Percentiles rank a stretch among this genome's conserved stretches.
Conservation (phyloP, 2,113 vertebrate species). For the Lethenteron reissneri region DNA sequence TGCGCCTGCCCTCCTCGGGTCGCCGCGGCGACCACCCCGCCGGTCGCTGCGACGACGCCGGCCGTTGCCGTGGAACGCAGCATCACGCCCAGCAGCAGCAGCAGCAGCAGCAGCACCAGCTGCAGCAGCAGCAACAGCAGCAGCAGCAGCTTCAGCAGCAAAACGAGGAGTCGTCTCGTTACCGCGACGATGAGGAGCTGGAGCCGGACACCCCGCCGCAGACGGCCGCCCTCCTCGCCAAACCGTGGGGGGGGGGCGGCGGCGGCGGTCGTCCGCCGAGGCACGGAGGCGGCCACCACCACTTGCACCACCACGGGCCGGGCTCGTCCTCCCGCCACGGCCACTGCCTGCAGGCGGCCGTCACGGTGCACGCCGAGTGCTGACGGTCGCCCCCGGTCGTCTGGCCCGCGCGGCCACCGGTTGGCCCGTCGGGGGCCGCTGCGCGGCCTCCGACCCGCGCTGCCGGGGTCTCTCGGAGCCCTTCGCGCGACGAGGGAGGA, state of each 20-base stretch:
- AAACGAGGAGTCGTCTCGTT: background rate
- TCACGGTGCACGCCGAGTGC: slow-evolving; percentile 88
- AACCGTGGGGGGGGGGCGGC: too few relatives aligned
- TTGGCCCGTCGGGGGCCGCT: too few relatives aligned
- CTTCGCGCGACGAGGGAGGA: too few relatives aligned
- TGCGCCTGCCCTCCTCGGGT: background rate
- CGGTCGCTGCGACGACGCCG: slow-evolving; percentile 32
- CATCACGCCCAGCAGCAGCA: too few relatives aligned
- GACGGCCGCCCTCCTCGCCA: slow-evolving; percentile 49
- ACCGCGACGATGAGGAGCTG: slow-evolving; percentile 50
- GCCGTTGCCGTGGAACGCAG: slow-evolving; percentile 72
- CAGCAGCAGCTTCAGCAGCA: background rate
- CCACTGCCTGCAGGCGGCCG: slow-evolving; percentile 75
- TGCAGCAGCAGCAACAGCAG: background rate
- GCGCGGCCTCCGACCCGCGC: too few relatives aligned
- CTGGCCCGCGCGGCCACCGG: too few relatives aligned
- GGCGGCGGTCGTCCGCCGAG: slow-evolving; percentile 18
- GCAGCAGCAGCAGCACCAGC: too few relatives aligned
- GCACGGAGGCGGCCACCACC: slow-evolving; percentile 78
- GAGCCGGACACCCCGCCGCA: slow-evolving; percentile 80
- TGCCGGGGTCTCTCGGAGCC: too few relatives aligned
- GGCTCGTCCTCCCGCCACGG: slow-evolving; percentile 39
- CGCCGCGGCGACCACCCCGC: background rate
- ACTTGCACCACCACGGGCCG: slow-evolving; percentile 40
- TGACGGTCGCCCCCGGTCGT: slow-evolving; percentile 19